A percentile compares a stretch with the other conserved stretches of the same genome.
These are phyloP conservation scores for Mythimna albipuncta DNA, from an alignment of 2,888 invertebrate species.

Conservation along the genomic window DNA sequence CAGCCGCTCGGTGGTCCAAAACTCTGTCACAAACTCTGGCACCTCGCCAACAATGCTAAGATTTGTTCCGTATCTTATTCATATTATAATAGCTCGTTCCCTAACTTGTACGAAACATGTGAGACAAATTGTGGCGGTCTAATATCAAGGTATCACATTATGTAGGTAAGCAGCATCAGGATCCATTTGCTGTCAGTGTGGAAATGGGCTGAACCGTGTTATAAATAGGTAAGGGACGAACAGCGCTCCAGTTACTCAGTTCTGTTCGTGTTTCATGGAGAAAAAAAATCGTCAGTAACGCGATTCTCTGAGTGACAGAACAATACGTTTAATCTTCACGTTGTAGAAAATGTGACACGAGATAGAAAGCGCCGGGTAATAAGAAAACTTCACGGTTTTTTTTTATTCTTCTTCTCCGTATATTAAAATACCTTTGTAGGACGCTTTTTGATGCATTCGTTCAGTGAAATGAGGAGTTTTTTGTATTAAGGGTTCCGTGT, in stretches of 20 bases:
- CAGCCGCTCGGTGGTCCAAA: slow-evolving; percentile 47
- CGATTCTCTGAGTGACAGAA: slow-evolving; percentile 85
- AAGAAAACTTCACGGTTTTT: slow-evolving; percentile 66
- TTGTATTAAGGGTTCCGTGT: not conserved
- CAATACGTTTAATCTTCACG: slow-evolving; percentile 87
- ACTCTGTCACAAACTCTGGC: slow-evolving; percentile 55
- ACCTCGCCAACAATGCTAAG: slow-evolving; percentile 47
- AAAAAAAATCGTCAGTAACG: slow-evolving; percentile 84
- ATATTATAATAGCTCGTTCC: slow-evolving; percentile 53
- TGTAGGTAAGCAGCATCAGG: slow-evolving; percentile 74
- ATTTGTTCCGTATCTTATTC: slow-evolving; percentile 56
- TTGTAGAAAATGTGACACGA: slow-evolving; percentile 77
- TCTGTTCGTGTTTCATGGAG: slow-evolving; percentile 78
- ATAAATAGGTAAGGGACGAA: slow-evolving; percentile 82
- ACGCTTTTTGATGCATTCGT: slow-evolving; percentile 49
- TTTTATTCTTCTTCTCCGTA: slow-evolving; percentile 49
- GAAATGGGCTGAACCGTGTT: slow-evolving; percentile 78
- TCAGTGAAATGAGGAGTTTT: slow-evolving; percentile 32
- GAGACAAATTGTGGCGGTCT: slow-evolving; percentile 57
- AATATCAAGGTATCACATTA: slow-evolving; percentile 65
- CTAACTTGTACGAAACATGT: slow-evolving; percentile 50
- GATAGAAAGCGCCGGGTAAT: slow-evolving; percentile 70
- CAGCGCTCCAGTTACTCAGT: slow-evolving; percentile 80
- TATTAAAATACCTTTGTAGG: slow-evolving; percentile 58
- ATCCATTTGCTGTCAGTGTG: slow-evolving; percentile 79